Conservation (phyloP, 2,888 invertebrate species). For the Mylabris sibirica region DNA sequence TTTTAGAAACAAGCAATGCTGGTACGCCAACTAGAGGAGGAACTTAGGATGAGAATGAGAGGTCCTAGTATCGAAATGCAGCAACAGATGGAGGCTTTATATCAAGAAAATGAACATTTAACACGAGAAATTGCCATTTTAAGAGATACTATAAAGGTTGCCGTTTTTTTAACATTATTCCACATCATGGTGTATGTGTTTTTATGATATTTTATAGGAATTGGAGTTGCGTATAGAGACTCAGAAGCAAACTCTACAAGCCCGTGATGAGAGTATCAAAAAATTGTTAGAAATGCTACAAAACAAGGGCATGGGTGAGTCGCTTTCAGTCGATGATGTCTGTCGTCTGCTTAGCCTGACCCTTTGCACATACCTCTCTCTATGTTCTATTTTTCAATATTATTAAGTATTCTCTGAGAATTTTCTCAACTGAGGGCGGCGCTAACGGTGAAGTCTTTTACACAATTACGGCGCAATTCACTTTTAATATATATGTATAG, state of each 20-base stretch:
- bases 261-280: constrained; percentile 97
- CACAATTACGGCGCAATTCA: constrained; percentile 52
- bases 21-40: constrained; percentile 92
- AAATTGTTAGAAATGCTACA: constrained; percentile 98
- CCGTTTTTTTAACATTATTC: not conserved
- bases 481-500: constrained; percentile 28
- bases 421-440: constrained; percentile 42
- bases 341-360: constrained; percentile 39
- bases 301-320: constrained; percentile 94
- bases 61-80: constrained; percentile 91
- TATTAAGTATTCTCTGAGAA: constrained; percentile 19
- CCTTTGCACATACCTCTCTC: constrained; percentile 39
- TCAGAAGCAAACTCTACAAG: constrained; percentile 96
- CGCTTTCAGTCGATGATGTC: constrained; percentile 20
- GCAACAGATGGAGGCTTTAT: constrained; percentile 90
- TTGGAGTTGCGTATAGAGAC: constrained; percentile 96
- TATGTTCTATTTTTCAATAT: constrained; percentile 17
- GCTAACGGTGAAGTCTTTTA: constrained; percentile 49
- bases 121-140: constrained; percentile 92
- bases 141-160: constrained; percentile 90
- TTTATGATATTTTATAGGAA: constrained; percentile 68
- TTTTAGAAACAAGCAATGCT: constrained; percentile 95
- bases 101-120: constrained; percentile 93
- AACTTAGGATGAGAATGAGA: constrained; percentile 85
- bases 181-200: not conserved